Evolutionary conservation across 2,888 invertebrate species (phyloP), one percentile per base, ranked within the genome.

Genomic region (Subacronicta megacephala): DNA sequence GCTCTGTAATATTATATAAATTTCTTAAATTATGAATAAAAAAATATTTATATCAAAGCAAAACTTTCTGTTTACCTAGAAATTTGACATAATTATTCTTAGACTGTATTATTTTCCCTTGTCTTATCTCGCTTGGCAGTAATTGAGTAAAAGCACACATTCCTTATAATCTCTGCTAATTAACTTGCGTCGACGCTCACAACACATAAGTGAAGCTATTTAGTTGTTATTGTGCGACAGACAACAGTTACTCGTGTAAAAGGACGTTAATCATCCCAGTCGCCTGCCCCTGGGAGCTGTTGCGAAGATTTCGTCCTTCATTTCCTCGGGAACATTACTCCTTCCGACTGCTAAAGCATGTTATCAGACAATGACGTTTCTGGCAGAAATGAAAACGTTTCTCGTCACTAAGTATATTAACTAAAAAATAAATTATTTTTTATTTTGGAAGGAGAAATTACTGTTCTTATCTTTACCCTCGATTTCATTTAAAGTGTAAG

Each of bases 301-400:
- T 71, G 75, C 75, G 67, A 73, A 75, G 80, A 85, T 84, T 86
- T 72, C 80, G 81, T 77, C 81, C 81, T 83, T 89, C 85, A 90
- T 89, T 90, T 90, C 88, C 89, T 87, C 69, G 76, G 80, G 80
- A 83, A 82, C 67, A 71, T 84, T 88, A 85, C 84, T 85, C 84
- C 87, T 89, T 87, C 86, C 85, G 82, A 77, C 77, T 77, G 71
- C 70, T 62, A 74, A 78, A 82, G 70, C 75, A 80, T 80, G 83
- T 83, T 89, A 89, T 89, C 88, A 82, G 79, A 78, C 79, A 80
- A 83, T 78, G 78, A 78, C 78, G 75, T 81, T 55, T 55, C 80
- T 75, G 60, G 58, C 56, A 65, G 63, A 78, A 76, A 76, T 82
- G 74, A 81, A 80, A 80, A 77, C 69, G 56, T 46, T 69, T 53